Evolutionary conservation across 2,888 invertebrate genomes (phyloP), one percentile per base, ranked within the genome.

Genomic region (Clepsis dumicolana): DNA sequence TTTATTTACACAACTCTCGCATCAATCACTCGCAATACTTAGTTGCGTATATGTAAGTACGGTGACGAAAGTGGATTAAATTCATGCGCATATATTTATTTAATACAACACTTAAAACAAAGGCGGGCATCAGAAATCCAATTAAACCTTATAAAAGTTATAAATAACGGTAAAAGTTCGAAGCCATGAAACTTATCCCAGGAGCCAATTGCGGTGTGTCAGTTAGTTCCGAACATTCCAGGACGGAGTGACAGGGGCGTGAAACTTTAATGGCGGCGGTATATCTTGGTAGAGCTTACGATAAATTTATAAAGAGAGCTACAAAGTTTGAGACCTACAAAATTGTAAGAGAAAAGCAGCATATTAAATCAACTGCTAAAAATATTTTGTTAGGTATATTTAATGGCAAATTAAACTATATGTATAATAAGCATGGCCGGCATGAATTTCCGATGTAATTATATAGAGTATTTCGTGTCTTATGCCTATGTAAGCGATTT

Each of bases 181-280:
- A 81, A 80, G 73, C 74, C 76, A 82, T 80, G 80, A 81, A 81
- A 83, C 79, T 81, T 78, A 69, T 72, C 71, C 71, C 75, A 74
- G 75, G 76, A 82, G 76, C 76, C 75, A 82, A 82, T 80, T 83
- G 82, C 78, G 77, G 77, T 78, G 77, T 74, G 76, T 77, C 77
- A 81, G 79, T 77, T 81, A 79, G 78, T 77, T 67, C 57, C 53
- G 52, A 59, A 77, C 78, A 80, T 79, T 77, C 77, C 74, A 71
- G 75, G 75, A 72, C 74, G 75, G 74, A 66, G 63, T 78, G 77
- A 76, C 76, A 73, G 77, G 74, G 73, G 71, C 80, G 76, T 88
- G 82, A 86, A 88, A 87, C 80, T 85, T 87, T 86, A 86, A 88
- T 84, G 79, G 79, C 75, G 65, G 72, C 80, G 73, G 79, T 82